phyloP scores from a whole-genome alignment of 2,113 vertebrate genomes.

The Empidonax traillii region DNA sequence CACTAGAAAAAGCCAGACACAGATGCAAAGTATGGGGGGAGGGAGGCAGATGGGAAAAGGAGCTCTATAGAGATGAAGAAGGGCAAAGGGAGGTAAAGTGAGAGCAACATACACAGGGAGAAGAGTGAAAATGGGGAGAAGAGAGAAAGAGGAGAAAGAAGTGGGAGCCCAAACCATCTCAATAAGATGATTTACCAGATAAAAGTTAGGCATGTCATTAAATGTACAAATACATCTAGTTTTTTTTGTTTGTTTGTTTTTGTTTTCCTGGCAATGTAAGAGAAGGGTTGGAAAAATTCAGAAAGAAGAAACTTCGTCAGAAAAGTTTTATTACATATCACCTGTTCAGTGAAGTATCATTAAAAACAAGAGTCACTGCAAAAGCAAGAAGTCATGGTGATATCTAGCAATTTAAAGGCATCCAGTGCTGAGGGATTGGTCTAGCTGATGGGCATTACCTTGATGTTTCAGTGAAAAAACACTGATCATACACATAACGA shows the following conservation, averaged over 20 bases:
- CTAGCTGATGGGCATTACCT: not conserved
- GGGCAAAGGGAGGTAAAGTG: not conserved
- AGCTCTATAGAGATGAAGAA: not conserved
- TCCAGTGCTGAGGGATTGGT: not conserved
- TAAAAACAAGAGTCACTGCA: not conserved
- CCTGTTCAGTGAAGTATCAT: not conserved
- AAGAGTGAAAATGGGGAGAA: not conserved
- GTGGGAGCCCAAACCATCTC: not conserved
- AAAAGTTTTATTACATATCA: not conserved
- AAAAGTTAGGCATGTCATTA: not conserved
- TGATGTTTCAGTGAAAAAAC: not conserved
- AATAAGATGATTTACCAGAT: not conserved
- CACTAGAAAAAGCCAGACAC: not conserved
- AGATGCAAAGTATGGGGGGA: not conserved
- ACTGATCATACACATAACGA: not conserved
- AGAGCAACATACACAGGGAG: not conserved
- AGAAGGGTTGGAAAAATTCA: not conserved
- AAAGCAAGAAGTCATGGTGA: not conserved
- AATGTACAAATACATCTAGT: not conserved
- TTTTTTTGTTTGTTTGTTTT: fast-evolving
- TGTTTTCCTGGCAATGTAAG: not conserved
- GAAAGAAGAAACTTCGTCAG: not conserved
- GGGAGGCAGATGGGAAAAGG: not conserved
- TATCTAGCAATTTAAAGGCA: not conserved
- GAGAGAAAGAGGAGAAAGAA: not conserved